A percentile compares a stretch with the other conserved stretches of the same genome.
These are phyloP conservation scores for Actinemys pallida DNA, from an alignment of 2,113 vertebrate species.

Conservation along the genomic window DNA sequence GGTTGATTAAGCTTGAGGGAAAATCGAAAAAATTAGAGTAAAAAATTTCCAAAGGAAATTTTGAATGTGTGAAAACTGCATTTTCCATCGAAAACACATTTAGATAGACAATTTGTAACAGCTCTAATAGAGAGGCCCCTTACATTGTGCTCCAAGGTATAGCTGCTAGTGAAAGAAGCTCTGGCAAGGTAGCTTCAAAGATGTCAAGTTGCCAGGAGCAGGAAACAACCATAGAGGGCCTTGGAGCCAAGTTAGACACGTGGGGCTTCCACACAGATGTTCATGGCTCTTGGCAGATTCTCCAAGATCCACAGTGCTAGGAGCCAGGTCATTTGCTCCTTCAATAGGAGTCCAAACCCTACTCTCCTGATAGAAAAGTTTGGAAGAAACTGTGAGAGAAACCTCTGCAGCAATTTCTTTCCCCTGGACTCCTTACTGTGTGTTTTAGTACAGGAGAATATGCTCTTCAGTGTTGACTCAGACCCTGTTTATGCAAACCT, in stretches of 20 bases:
- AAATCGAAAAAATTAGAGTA: neutral
- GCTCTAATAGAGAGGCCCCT: neutral
- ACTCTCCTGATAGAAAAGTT: neutral
- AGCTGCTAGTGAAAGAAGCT: neutral
- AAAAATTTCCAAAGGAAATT: neutral
- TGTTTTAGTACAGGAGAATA: neutral
- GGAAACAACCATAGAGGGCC: neutral
- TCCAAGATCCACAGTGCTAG: neutral
- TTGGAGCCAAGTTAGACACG: slow-evolving; percentile 2
- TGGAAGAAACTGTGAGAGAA: neutral
- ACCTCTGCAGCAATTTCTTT: neutral
- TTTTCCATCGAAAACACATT: neutral
- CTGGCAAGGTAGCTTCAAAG: neutral
- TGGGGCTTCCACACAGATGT: neutral
- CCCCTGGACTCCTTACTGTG: neutral
- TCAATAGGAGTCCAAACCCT: neutral
- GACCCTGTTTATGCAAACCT: neutral
- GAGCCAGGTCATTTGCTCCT: neutral
- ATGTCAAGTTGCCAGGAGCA: neutral
- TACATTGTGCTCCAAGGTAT: neutral
- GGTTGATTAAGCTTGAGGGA: neutral
- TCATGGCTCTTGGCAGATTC: neutral
- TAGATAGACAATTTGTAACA: neutral
- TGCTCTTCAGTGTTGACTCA: neutral
- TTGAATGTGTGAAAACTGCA: neutral